Conservation (phyloP, 2,113 vertebrate genomes). For the Salvelinus fontinalis region DNA sequence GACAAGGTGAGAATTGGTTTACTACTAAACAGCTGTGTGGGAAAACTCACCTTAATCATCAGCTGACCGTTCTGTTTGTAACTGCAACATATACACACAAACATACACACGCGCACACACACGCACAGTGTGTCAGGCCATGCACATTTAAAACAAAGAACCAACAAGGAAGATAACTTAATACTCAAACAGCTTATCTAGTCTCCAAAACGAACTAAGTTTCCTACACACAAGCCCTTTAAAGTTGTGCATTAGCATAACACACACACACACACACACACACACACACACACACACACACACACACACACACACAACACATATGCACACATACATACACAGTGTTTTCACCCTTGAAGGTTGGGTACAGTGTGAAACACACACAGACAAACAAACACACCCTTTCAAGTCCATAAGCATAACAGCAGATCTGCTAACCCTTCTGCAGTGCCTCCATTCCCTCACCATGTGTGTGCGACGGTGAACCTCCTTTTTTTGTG, state of each 20-base stretch:
- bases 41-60: too few species aligned
- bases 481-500: slow-evolving; percentile 96
- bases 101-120: slow-evolving; percentile 3
- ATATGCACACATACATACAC: not conserved
- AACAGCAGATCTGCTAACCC: not conserved
- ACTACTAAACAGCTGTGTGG: too few species aligned
- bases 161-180: too few species aligned
- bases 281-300: too few species aligned
- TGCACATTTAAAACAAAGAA: not conserved
- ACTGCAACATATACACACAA: not conserved
- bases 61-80: too few species aligned
- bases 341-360: not conserved
- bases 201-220: too few species aligned
- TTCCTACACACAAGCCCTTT: not conserved
- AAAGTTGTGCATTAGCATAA: too few species aligned
- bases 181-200: too few species aligned
- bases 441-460: slow-evolving; percentile 31
- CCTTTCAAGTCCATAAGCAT: not conserved
- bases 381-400: not conserved
- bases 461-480: slow-evolving; percentile 98
- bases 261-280: not conserved
- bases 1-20: too few species aligned
- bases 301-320: not conserved
- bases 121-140: slow-evolving; percentile 4
- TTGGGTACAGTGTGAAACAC: not conserved